Base-by-base conservation (phyloP, 1,140 invertebrate species). In the Drosophila watanabei region DNA sequence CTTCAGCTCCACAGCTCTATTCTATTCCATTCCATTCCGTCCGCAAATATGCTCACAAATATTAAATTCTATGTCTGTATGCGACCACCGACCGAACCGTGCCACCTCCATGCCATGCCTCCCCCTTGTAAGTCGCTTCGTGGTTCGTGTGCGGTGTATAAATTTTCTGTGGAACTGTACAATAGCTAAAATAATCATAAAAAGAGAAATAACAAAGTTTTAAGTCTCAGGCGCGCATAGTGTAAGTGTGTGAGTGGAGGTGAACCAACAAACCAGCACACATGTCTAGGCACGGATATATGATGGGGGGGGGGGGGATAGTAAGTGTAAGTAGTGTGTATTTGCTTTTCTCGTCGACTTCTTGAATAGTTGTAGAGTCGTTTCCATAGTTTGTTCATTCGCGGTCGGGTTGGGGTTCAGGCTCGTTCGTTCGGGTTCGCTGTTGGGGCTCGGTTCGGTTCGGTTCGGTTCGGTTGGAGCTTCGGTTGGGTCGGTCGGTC, bases 261-360 rank as follows among this genome's bases (percentile, higher is more conserved):
- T 75, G 49, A 73, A 73, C 71, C 69, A 73, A 28, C 32, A 48
- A 70, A 71, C 69, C 43, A 45, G 49, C 64, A 54, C 48, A 69
- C 48, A 70, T 84, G 72, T 87, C 76, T 69, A 68, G 70, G 77
- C 49, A 51, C 28, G 49, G 57, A 85, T 86, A 83, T 82, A 59
- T 48, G 14, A 51, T 75, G 7, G 6, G 28, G 7, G 28, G 28
- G 30, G n/a, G 28, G 16, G 75, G 82, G 64, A 88, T 88, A 88
- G 84, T 88, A 89, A 88, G 85, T 88, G 85, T 84, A 89, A 89
- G 84, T 84, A 84, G 85, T 75, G 85, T 89, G 85, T 88, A 88
- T 88, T 89, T 88, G 84, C 82, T 89, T 88, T 88, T 89, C 77
- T 78, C 69, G 77, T 77, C 80, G 83, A 65, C 68, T 79, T 82